These are phyloP conservation scores for Rhodeus uyekii DNA, from an alignment of 2,797 vertebrate species.

Conservation along the genomic window DNA sequence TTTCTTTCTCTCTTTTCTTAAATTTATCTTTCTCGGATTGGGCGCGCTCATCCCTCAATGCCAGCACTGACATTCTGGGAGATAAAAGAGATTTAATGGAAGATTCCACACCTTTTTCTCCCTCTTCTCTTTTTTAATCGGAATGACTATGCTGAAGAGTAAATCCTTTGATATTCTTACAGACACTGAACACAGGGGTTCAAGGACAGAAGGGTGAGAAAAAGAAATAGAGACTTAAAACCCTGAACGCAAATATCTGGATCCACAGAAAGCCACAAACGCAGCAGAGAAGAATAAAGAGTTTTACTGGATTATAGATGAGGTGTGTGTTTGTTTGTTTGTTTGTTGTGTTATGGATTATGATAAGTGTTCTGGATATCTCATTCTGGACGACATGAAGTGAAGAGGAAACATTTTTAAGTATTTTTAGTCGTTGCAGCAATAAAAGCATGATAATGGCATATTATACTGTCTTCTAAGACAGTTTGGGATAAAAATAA, in stretches of 20 bases:
- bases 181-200: slow-evolving; percentile 28
- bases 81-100: slow-evolving; percentile 38
- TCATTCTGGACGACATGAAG: neutral
- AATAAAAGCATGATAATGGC: neutral
- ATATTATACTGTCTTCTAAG: neutral
- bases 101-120: slow-evolving; percentile 29
- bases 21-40: slow-evolving; percentile 39
- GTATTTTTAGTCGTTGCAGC: neutral
- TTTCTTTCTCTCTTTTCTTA: slow-evolving; percentile 8
- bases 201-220: slow-evolving; percentile 39
- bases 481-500: neutral
- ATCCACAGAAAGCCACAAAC: slow-evolving; percentile 4
- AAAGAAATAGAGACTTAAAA: slow-evolving; percentile 32
- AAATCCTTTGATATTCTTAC: slow-evolving; percentile 43
- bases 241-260: slow-evolving; percentile 15
- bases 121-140: neutral
- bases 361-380: slow-evolving; percentile 34
- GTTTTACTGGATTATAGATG: slow-evolving; percentile 31
- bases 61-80: slow-evolving; percentile 28
- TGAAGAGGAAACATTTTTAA: neutral
- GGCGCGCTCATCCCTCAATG: slow-evolving; percentile 35
- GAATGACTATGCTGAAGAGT: slow-evolving; percentile 39
- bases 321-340: neutral
- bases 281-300: slow-evolving; percentile 33
- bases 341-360: slow-evolving; percentile 33